Evolutionary conservation across 2,888 invertebrate species (phyloP), one percentile per base, ranked within the genome.

Genomic region (Thelaira solivaga): DNA sequence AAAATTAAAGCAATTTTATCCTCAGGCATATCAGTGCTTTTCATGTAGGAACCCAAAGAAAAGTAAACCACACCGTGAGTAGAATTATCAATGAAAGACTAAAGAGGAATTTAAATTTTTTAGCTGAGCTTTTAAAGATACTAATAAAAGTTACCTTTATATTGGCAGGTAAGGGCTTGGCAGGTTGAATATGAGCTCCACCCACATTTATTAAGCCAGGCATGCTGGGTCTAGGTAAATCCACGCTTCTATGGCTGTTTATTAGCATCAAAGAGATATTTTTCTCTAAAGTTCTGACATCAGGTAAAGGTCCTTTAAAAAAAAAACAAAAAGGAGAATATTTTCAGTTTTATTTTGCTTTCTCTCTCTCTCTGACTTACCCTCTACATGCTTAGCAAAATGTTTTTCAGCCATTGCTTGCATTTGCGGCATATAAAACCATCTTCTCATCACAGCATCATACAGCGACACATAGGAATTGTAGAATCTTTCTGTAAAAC

Each of bases 211-310:
- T 80, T 0, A 88, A 81, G 0, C 88, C 88, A 0, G 89, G 86
- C 86, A 88, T 88, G 4, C 87, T 84, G 0, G 91, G 90, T 31
- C 90, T 86, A 0, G 90, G 88, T 3, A 89, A 85, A 55, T 90
- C 88, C n/a, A 91, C 81, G 49, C 89, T 89, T 47, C 89, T 88
- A 84, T 92, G 91, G 8, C 90, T 89, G 82, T 92, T 92, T 2
- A 90, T 86, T 34, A 92, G 80, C 71, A 90, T 87, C 29, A 91
- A 65, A 0, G 91, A 90, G 6, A 91, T 88, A 53, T 89, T 90
- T 10, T 87, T 89, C 80, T 91, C 90, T 39, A 91, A 74, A 10
- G 90, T 88, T 1, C 85, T 83, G 1, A 91, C 83, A 4, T 88
- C 83, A 0, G 90, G 91, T 7, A 89, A 64, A 0, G 85, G 81